Evolutionary conservation across 2,113 vertebrate species (phyloP), one percentile per base, ranked within the genome.

Genomic region (Zosterops pallidus): DNA sequence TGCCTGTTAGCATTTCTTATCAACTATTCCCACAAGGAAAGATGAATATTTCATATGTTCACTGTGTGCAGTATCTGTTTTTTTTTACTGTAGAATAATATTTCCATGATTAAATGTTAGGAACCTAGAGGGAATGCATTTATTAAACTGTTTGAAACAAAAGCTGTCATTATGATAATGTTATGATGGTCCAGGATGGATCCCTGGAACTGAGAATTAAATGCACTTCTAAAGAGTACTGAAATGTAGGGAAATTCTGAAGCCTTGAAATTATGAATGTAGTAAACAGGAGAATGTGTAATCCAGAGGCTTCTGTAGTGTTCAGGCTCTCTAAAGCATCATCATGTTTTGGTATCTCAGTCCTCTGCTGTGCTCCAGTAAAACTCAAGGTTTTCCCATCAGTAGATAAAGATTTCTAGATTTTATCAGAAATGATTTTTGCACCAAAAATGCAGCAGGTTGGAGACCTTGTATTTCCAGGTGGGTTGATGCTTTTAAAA

Each of bases 21-120:
- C 92, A 74, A 7, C 82, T 95, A 52, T 74, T 85, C 90, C 67
- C 93, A 74, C 29, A 91, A 93, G 57, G 42, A 88, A 89, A 53
- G 50, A 65, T 87, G 39, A 92, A 74, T 92, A 83, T 70, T 80
- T 94, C 70, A 75, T 92, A 24, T 70, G 44, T 44, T 94, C 78
- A 86, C 67, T 83, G 70, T 80, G 81, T 87, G 92, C 57, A 68
- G 87, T 86, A 75, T 97, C 64, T 84, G 7, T 53, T 47, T 87
- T 72, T 84, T 94, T 62, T 63, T 96, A 44, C 41, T 96, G 72
- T 67, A 96, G 97, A 95, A 92, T 92, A 94, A 88, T 96, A 86
- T 93, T 96, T 87, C 87, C 74, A 63, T 91, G 47, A 94, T 89
- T 96, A 86, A 89, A 92, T 91, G 83, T 68, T 87, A 82, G 67